phyloP scores from a whole-genome alignment of 2,888 invertebrate species.

The Drosophila sordidula region DNA sequence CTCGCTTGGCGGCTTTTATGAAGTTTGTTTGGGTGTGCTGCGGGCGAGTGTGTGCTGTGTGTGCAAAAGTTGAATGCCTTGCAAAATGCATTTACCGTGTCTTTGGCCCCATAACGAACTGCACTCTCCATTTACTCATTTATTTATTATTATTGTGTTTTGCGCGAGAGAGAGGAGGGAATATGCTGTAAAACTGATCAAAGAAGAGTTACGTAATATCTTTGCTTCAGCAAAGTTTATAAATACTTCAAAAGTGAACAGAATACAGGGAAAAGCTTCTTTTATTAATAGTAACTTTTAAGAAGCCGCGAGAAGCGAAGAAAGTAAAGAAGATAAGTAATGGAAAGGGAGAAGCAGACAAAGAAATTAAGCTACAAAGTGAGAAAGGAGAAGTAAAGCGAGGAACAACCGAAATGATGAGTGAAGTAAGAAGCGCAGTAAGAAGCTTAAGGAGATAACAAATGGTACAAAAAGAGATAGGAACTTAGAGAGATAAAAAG shows the following conservation, averaged over 20 bases:
- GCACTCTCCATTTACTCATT: conserved; percentile 35
- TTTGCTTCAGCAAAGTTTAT: not conserved
- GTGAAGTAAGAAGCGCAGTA: too few species aligned
- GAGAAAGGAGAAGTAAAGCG: too few species aligned
- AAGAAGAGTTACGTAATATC: conserved; percentile 8
- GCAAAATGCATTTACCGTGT: conserved; percentile 45
- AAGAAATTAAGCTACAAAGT: too few species aligned
- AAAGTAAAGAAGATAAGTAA: not conserved
- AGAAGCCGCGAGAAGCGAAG: not conserved
- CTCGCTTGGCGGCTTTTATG: conserved; percentile 36
- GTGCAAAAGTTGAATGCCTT: conserved; percentile 53
- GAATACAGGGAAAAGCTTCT: too few species aligned
- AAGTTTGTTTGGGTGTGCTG: conserved; percentile 20
- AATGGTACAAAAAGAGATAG: too few species aligned
- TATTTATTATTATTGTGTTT: conserved; percentile 32
- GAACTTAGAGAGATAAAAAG: too few species aligned
- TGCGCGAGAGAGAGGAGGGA: conserved; percentile 2
- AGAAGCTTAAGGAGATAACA: too few species aligned
- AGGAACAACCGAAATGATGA: too few species aligned
- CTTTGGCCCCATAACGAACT: conserved; percentile 40
- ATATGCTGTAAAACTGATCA: not conserved
- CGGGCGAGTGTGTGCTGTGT: conserved; percentile 14
- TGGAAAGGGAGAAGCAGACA: too few species aligned
- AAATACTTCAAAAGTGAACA: not conserved
- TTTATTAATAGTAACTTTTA: too few species aligned